Conservation (phyloP, 2,888 invertebrate species). For the Epsilonema sp. region DNA sequence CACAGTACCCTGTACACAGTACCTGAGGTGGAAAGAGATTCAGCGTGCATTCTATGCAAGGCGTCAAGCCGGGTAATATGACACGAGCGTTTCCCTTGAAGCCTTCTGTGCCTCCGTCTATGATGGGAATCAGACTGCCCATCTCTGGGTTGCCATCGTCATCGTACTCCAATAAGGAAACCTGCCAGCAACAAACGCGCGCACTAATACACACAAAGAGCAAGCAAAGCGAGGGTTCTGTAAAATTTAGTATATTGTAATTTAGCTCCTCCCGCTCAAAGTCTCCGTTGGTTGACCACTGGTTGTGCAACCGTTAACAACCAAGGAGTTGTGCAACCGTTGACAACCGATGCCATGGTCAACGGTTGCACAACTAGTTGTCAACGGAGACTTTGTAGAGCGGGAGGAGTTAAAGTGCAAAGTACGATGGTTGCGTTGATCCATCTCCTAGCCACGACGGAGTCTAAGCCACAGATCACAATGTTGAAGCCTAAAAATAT, state of each 20-base stretch:
- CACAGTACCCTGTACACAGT: no score
- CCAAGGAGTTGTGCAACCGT: no score
- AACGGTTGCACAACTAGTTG: no score
- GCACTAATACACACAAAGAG: no score
- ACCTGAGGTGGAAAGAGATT: constrained; percentile 86
- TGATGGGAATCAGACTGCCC: constrained; percentile 51
- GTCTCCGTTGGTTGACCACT: no score
- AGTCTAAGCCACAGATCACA: constrained; percentile 88
- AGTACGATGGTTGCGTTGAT: constrained; percentile 52
- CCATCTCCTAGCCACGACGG: constrained; percentile 87
- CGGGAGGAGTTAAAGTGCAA: constrained; percentile 92
- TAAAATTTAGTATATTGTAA: no score
- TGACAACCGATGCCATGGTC: no score
- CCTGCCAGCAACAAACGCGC: constrained; percentile 15
- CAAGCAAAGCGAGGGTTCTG: no score
- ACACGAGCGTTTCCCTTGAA: constrained; percentile 95
- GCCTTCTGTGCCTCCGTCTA: constrained; percentile 97
- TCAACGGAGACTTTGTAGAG: no score
- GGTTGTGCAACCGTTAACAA: no score
- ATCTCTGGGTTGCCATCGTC: constrained; percentile 51
- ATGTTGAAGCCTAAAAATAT: constrained; percentile 51
- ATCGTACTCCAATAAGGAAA: constrained; percentile 37
- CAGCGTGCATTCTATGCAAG: constrained; percentile 91
- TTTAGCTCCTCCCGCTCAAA: constrained; percentile 84
- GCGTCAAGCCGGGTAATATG: constrained; percentile 71